Evolutionary conservation across 2,113 vertebrate genomes (phyloP).

Genomic region (Megalops atlanticus): DNA sequence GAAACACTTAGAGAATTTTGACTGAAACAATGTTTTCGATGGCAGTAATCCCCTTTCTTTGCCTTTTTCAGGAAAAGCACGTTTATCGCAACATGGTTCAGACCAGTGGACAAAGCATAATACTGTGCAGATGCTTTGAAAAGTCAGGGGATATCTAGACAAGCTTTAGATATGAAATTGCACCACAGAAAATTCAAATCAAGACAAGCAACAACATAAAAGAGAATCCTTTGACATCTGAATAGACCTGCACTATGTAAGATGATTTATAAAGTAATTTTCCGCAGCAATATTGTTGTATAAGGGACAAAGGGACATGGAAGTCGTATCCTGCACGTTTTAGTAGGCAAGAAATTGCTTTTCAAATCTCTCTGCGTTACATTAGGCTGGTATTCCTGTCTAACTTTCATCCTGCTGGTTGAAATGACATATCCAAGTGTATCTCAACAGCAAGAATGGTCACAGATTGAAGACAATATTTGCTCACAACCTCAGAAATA

Average conservation of each 20-base stretch:
- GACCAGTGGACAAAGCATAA: conserved; percentile 15
- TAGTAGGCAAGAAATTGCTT: conserved; percentile 25
- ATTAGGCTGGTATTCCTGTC: conserved; percentile 15
- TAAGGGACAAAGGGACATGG: conserved; percentile 12
- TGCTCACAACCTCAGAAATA: conserved; percentile 12
- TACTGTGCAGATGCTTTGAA: neutral
- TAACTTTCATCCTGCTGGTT: conserved; percentile 15
- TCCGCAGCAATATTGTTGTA: conserved; percentile 17
- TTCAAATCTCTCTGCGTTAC: conserved; percentile 23
- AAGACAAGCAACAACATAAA: conserved; percentile 22
- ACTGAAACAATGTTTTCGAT: neutral
- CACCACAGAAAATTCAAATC: conserved; percentile 7
- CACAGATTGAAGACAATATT: conserved; percentile 23
- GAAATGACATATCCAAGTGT: conserved; percentile 9
- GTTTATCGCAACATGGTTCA: neutral
- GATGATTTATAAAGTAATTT: conserved; percentile 32
- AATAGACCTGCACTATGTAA: conserved; percentile 11
- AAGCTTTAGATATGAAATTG: conserved; percentile 15
- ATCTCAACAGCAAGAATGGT: neutral
- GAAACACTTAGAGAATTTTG: neutral
- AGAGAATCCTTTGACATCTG: conserved; percentile 4
- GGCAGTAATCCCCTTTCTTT: conserved; percentile 6
- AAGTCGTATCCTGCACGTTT: conserved; percentile 26
- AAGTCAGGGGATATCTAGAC: neutral
- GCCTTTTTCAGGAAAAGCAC: neutral